Evolutionary conservation across 1,140 invertebrate species (phyloP), one percentile per base, ranked within the genome.

Genomic region (Rhizoglyphus robini): DNA sequence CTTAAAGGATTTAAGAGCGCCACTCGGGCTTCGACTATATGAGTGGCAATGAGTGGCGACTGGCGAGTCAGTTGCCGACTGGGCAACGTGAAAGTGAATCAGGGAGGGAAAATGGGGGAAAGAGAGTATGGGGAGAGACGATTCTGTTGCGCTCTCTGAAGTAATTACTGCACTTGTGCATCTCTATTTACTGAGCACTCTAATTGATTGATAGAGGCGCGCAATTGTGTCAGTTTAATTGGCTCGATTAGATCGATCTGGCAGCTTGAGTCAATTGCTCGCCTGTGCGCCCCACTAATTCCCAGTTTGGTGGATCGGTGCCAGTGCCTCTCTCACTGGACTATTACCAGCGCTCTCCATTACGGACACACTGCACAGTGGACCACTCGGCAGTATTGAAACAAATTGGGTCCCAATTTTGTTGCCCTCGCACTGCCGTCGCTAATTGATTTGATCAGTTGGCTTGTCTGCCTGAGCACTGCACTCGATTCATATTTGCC

Each of bases 121-220:
- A n/a, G n/a, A n/a, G n/a, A n/a, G n/a, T n/a, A n/a, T n/a, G n/a
- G n/a, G n/a, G n/a, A n/a, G n/a, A n/a, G n/a, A n/a, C 18, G 36
- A 41, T 41, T 41, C 36, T 41, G 36, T 41, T 41, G 36, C 36
- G 36, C 36, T 8, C 18, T 41, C 8, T 15, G 15, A 8, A 54
- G 51, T 54, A 54, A 54, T 54, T 54, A 54, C 51, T 54, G 51
- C 51, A 54, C 51, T 54, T 54, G 51, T 54, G 51, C 51, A 54
- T 54, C 51, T 54, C 51, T 54, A 54, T 54, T 54, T 20, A 20
- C 51, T 54, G 8, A 8, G 51, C 51, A 54, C 51, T 54, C 51
- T 54, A 54, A 54, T 54, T 54, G 51, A 54, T 54, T 54, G 51
- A 54, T 54, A 54, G 51, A 54, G 8, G 23, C 8, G 31, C 20